Evolutionary conservation across 2,888 invertebrate species (phyloP).

Genomic region (Sesia bembeciformis): DNA sequence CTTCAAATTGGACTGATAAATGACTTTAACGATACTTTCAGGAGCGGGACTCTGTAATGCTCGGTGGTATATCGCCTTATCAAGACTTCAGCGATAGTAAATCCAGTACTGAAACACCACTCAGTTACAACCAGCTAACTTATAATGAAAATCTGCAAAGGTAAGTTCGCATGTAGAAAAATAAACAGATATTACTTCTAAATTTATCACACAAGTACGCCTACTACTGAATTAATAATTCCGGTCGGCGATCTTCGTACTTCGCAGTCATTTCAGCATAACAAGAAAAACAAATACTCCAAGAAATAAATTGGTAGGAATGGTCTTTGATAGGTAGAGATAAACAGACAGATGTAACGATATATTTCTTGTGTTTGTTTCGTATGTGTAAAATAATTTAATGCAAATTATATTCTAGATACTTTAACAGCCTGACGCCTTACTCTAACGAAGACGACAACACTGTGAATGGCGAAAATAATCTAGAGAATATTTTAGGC

Average conservation of each 20-base stretch:
- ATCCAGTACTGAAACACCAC: slow-evolving; percentile 84
- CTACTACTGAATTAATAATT: no score
- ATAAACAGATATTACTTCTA: no score
- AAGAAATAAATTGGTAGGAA: no score
- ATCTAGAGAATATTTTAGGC: slow-evolving; percentile 9
- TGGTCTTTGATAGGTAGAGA: no score
- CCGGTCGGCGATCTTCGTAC: no score
- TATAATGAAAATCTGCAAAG: slow-evolving; percentile 87
- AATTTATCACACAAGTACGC: no score
- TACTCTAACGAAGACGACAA: slow-evolving; percentile 17
- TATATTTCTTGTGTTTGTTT: no score
- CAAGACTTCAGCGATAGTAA: slow-evolving; percentile 86
- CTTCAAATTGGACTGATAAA: no score
- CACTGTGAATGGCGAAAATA: slow-evolving; percentile 11
- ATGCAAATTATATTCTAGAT: slow-evolving; percentile 21
- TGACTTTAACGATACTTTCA: slow-evolving; percentile 31
- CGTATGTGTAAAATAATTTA: no score
- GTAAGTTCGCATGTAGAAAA: slow-evolving; percentile 25
- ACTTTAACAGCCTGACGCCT: slow-evolving; percentile 32
- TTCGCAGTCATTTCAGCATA: no score
- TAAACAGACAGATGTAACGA: no score
- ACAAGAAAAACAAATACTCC: no score
- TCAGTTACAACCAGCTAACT: slow-evolving; percentile 89
- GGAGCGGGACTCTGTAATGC: slow-evolving; percentile 87
- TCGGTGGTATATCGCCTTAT: slow-evolving; percentile 89